Evolutionary conservation across 2,797 vertebrate species (phyloP).

Genomic region (Phoebastria nigripes): DNA sequence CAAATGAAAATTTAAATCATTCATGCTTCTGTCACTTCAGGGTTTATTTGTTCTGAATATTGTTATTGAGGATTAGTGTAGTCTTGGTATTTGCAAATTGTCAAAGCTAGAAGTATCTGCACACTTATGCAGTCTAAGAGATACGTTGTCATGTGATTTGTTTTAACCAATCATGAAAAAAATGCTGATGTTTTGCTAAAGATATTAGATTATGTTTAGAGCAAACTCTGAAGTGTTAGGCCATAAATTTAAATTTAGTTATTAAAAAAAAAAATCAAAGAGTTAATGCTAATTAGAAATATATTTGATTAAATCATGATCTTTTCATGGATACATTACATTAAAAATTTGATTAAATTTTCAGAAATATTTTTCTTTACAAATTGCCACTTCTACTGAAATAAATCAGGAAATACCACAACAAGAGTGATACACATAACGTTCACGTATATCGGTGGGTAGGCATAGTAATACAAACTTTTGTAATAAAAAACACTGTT

Average conservation of each 20-base stretch:
- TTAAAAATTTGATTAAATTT: not conserved
- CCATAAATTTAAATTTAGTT: not conserved
- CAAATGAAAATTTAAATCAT: not conserved
- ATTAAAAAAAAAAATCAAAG: not conserved
- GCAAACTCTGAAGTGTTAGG: not conserved
- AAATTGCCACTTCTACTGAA: not conserved
- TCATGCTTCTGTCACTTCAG: not conserved
- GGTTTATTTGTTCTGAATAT: not conserved
- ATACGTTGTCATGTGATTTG: not conserved
- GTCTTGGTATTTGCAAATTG: not conserved
- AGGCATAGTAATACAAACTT: not conserved
- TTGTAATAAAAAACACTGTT: not conserved
- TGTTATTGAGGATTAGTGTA: not conserved
- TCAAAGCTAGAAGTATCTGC: not conserved
- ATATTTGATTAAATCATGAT: not conserved
- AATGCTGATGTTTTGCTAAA: not conserved
- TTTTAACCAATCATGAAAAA: not conserved
- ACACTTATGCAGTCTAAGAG: not conserved
- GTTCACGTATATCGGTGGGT: not conserved
- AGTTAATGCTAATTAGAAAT: not conserved
- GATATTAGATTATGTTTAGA: not conserved
- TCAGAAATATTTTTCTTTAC: not conserved
- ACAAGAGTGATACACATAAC: rapidly evolving
- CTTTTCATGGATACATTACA: not conserved
- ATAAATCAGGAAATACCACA: not conserved